Conservation (phyloP, 1,140 invertebrate species). For the Drosophila ohnishii region DNA sequence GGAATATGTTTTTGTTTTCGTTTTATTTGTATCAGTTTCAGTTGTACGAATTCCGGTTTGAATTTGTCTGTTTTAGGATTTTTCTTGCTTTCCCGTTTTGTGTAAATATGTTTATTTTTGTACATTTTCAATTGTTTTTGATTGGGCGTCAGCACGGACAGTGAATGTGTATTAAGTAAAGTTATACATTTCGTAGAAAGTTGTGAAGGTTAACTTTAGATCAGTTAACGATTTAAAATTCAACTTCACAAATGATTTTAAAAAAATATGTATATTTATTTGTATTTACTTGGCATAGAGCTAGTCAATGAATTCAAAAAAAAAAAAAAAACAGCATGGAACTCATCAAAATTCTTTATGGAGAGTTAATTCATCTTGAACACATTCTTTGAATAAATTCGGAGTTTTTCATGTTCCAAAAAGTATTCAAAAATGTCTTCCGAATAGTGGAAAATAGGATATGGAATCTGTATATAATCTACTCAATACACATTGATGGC, state of each 20-base stretch:
- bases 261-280: too few relatives aligned
- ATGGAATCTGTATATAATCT: constrained; percentile 19
- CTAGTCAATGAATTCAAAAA: constrained; percentile 2
- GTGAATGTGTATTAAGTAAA: constrained; percentile 42
- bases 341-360: constrained; percentile 6
- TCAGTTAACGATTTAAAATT: background rate
- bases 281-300: background rate
- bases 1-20: constrained; percentile 65
- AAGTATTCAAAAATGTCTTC: constrained; percentile 9
- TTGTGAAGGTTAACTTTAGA: constrained; percentile 29
- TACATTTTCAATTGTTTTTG: constrained; percentile 62
- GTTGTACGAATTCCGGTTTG: constrained; percentile 71
- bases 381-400: background rate
- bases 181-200: constrained; percentile 37
- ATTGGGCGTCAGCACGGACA: constrained; percentile 29
- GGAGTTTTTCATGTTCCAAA: background rate
- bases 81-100: constrained; percentile 31
- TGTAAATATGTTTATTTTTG: constrained; percentile 76
- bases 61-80: constrained; percentile 44
- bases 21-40: constrained; percentile 68
- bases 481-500: constrained; percentile 44
- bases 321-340: background rate
- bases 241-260: background rate
- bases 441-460: background rate
- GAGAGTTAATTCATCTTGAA: background rate